phyloP scores from a whole-genome alignment of 1,140 invertebrate genomes.

The Aphelenchoides fujianensis region DNA sequence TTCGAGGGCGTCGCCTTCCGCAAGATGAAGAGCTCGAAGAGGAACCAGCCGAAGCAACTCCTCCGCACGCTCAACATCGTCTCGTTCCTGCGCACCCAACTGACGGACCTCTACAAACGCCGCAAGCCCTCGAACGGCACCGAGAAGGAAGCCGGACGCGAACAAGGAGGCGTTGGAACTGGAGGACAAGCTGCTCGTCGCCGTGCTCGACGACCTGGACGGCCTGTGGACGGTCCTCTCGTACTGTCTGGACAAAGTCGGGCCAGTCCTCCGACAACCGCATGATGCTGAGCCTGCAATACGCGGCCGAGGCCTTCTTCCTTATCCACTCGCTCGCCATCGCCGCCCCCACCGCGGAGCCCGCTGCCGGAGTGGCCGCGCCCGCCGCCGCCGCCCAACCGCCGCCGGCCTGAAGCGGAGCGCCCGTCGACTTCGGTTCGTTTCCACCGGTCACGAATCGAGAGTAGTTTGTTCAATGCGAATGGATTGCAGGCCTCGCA shows the following conservation, averaged over 20 bases:
- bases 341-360: conserved; percentile 13
- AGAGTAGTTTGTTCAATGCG: too few species aligned
- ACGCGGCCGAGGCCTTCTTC: conserved; percentile 73
- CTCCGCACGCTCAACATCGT: conserved; percentile 46
- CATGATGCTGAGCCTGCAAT: conserved; percentile 84
- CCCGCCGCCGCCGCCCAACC: too few species aligned
- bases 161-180: not conserved
- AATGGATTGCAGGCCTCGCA: not conserved
- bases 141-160: not conserved
- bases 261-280: conserved; percentile 72
- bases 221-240: not conserved
- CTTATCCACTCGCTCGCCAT: conserved; percentile 47
- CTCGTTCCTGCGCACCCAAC: conserved; percentile 31
- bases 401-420: not conserved
- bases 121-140: conserved; percentile 4
- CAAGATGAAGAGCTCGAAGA: conserved; percentile 9
- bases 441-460: not conserved
- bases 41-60: conserved; percentile 31
- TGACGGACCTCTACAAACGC: conserved; percentile 33
- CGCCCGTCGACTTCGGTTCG: not conserved
- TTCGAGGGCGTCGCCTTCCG: conserved; percentile 20
- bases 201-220: conserved; percentile 18
- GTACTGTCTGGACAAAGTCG: conserved; percentile 15
- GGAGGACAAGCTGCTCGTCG: conserved; percentile 5
- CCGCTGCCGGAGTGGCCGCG: not conserved